These are phyloP conservation scores for Dasyurus viverrinus DNA, from an alignment of 2,113 vertebrate genomes.

Conservation along the genomic window DNA sequence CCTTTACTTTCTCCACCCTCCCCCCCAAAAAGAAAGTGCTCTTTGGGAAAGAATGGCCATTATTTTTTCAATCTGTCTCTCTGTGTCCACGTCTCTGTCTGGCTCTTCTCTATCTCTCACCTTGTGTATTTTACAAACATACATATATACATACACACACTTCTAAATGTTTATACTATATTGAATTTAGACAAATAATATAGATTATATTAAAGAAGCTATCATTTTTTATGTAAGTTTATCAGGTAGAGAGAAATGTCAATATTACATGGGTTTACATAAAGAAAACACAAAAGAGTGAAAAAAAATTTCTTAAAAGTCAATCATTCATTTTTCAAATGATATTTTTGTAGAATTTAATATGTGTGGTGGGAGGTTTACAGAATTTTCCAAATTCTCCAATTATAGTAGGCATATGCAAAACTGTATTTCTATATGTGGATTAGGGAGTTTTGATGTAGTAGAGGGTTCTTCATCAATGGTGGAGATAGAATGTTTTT, in stretches of 20 bases:
- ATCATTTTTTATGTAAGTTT: background rate
- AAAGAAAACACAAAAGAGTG: background rate
- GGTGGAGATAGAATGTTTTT: background rate
- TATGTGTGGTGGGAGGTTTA: background rate
- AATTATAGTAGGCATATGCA: background rate
- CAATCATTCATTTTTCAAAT: background rate
- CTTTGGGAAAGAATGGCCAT: background rate
- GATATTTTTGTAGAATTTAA: background rate
- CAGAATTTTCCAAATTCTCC: background rate
- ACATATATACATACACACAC: too few species aligned
- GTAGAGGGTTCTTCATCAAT: background rate
- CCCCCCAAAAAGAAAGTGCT: background rate
- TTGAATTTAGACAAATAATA: background rate
- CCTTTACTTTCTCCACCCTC: too few species aligned
- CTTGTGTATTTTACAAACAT: background rate
- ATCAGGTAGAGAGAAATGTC: background rate
- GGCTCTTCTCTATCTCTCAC: background rate
- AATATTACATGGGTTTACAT: background rate
- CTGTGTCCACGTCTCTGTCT: background rate
- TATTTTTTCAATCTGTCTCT: background rate
- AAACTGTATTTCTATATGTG: background rate
- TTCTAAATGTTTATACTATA: background rate
- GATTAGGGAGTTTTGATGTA: rapidly evolving
- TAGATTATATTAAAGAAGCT: too few species aligned
- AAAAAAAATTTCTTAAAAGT: background rate